Conservation (phyloP, 2,113 vertebrate species). For the Zingel zingel region DNA sequence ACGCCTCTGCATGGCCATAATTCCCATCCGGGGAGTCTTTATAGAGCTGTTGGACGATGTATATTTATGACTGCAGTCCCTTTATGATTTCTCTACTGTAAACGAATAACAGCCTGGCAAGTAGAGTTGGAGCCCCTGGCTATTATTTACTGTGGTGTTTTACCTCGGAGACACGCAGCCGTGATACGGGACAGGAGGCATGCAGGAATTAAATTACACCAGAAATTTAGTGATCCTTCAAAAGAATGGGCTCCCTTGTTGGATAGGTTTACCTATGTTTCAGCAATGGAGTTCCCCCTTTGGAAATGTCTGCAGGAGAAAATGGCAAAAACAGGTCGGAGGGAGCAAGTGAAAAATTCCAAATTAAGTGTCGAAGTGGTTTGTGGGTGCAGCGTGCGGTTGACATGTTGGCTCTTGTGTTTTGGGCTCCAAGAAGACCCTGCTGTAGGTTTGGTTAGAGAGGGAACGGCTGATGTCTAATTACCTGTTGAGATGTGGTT, state of each 20-base stretch:
- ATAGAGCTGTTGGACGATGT: slow-evolving; percentile 51
- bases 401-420: slow-evolving; percentile 72
- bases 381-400: slow-evolving; percentile 47
- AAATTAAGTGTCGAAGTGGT: slow-evolving; percentile 60
- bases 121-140: slow-evolving; percentile 54
- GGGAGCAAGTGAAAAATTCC: slow-evolving; percentile 63
- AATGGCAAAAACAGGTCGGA: slow-evolving; percentile 74
- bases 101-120: slow-evolving; percentile 70
- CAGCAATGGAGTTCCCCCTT: slow-evolving; percentile 58
- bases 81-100: slow-evolving; percentile 78
- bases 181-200: slow-evolving; percentile 75
- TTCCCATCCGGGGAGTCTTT: slow-evolving; percentile 65
- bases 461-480: slow-evolving; percentile 67
- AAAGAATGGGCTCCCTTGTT: slow-evolving; percentile 82
- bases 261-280: slow-evolving; percentile 76
- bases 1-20: slow-evolving; percentile 47
- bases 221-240: slow-evolving; percentile 80
- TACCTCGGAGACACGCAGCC: slow-evolving; percentile 72
- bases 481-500: slow-evolving; percentile 78
- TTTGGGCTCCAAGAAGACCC: slow-evolving; percentile 35
- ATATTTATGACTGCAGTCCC: slow-evolving; percentile 70
- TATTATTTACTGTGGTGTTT: slow-evolving; percentile 79
- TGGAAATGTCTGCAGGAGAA: slow-evolving; percentile 64
- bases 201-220: slow-evolving; percentile 81
- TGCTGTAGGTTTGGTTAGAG: slow-evolving; percentile 53